Conservation (phyloP, 2,797 vertebrate species). For the Dendrocincla fuliginosa region DNA sequence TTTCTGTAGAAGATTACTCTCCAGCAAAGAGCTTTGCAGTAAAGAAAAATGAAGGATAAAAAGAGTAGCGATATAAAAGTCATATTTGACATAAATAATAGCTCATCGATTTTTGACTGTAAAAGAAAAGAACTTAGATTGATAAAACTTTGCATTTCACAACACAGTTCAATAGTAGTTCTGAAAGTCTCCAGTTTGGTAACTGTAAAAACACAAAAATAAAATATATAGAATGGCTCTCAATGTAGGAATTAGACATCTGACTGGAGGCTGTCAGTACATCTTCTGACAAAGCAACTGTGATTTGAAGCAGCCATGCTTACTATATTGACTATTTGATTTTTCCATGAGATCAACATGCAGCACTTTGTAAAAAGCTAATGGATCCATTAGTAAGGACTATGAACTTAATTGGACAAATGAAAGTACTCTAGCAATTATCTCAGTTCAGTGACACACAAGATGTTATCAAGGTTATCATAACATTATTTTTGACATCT, state of each 20-base stretch:
- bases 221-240: not conserved
- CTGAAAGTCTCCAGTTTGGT: not conserved
- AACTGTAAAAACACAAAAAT: not conserved
- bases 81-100: not conserved
- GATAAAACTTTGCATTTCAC: not conserved
- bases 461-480: not conserved
- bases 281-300: not conserved
- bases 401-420: slow-evolving; percentile 3
- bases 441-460: not conserved
- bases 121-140: not conserved
- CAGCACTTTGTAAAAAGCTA: slow-evolving; percentile 4
- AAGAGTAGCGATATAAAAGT: not conserved
- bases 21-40: not conserved
- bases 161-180: not conserved
- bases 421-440: not conserved
- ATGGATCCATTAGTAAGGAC: not conserved
- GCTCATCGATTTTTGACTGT: not conserved
- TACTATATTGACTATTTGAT: not conserved
- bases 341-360: slow-evolving; percentile 1
- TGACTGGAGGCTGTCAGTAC: not conserved
- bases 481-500: not conserved
- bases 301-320: not conserved
- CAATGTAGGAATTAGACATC: not conserved
- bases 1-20: not conserved
- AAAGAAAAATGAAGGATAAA: not conserved